Evolutionary conservation across 2,888 invertebrate species (phyloP).

Genomic region (Nephrotoma flavescens): DNA sequence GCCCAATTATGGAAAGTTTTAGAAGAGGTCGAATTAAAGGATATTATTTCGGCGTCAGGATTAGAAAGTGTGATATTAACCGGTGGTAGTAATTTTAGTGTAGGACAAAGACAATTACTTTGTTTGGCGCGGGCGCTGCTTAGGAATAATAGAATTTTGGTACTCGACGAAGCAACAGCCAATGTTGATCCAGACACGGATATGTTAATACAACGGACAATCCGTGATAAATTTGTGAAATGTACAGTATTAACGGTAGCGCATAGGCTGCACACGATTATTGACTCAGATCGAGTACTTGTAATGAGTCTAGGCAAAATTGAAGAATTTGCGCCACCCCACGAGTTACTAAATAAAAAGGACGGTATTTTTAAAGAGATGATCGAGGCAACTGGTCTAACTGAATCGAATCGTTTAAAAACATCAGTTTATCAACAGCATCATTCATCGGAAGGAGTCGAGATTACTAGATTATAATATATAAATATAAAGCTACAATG

Average conservation of each 20-base stretch:
- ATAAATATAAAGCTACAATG: too few relatives aligned
- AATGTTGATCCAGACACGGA: constrained; percentile 56
- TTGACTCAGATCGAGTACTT: constrained; percentile 71
- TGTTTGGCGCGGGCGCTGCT: constrained; percentile 73
- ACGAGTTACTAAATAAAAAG: constrained; percentile 39
- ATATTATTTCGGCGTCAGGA: constrained; percentile 37
- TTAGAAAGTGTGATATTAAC: constrained; percentile 38
- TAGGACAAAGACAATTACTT: constrained; percentile 53
- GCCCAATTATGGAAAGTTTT: constrained; percentile 53
- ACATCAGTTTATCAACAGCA: background rate
- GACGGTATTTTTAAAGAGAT: constrained; percentile 44
- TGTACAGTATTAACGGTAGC: constrained; percentile 79
- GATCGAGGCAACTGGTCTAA: constrained; percentile 43
- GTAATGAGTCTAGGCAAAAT: constrained; percentile 67
- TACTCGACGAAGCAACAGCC: constrained; percentile 52
- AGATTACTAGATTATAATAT: too few relatives aligned
- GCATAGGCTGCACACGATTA: constrained; percentile 76
- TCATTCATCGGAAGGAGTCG: background rate
- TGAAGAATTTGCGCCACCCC: constrained; percentile 49
- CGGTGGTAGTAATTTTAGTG: constrained; percentile 45
- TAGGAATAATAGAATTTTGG: constrained; percentile 58
- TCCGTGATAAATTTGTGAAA: constrained; percentile 52
- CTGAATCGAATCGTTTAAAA: constrained; percentile 14
- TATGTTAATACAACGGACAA: constrained; percentile 61
- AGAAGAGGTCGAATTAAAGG: constrained; percentile 51